These are phyloP conservation scores for Heliconius eleuchia DNA, from an alignment of 1,140 invertebrate genomes.

Conservation along the genomic window DNA sequence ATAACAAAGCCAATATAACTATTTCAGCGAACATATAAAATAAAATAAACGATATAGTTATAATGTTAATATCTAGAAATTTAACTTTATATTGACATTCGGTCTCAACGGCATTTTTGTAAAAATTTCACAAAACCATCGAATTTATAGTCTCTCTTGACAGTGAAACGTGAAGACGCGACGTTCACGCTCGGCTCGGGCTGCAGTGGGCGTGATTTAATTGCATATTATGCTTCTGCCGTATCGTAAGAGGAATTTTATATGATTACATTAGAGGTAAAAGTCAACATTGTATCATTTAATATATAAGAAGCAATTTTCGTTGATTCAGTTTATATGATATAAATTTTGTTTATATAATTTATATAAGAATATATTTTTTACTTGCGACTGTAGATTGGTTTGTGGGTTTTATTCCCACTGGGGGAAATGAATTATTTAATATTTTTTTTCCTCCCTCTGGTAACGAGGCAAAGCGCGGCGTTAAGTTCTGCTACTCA, in stretches of 20 bases:
- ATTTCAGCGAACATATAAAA: neutral
- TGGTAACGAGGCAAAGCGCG: too few relatives aligned
- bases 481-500: too few relatives aligned
- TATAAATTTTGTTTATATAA: too few relatives aligned
- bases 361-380: too few relatives aligned
- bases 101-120: neutral
- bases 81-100: neutral
- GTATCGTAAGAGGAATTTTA: neutral
- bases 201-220: constrained; percentile 20
- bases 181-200: constrained; percentile 17
- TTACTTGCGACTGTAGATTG: too few relatives aligned
- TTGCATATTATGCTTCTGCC: constrained; percentile 21
- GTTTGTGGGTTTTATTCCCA: too few relatives aligned
- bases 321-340: too few relatives aligned
- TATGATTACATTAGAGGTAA: neutral
- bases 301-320: neutral
- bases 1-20: too few relatives aligned
- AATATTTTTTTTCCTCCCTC: too few relatives aligned
- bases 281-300: neutral
- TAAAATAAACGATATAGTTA: neutral
- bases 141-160: constrained; percentile 3
- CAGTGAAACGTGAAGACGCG: constrained; percentile 23
- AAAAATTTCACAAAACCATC: neutral
- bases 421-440: too few relatives aligned
- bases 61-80: too few relatives aligned